Base-by-base conservation (phyloP, 2,888 invertebrate genomes). In the Patella ulyssiponensis region DNA sequence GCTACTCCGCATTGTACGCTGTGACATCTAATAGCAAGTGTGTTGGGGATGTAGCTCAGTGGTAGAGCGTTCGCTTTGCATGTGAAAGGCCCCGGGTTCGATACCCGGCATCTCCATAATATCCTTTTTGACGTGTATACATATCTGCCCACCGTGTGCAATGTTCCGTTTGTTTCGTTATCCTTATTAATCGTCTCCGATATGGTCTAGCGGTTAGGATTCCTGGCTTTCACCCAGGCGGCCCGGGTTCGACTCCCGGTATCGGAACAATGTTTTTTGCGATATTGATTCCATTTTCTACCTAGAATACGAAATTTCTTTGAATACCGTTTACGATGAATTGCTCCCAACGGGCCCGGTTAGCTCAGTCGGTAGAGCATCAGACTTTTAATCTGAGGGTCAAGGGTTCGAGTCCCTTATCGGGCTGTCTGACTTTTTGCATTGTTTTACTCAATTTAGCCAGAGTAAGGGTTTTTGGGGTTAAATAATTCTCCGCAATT, bases 81-180 rank as follows among this genome's bases (percentile, higher is more conserved):
- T 82, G 82, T 82, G 81, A 82, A 81, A 82, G 82, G 82, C 82
- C 82, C 82, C 81, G 82, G 80, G 81, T 82, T 82, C 82, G 81
- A 82, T 81, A 78, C 82, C 82, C 81, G 80, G 82, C 82, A 80
- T 81, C 82, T 81, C 82, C 81, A 81, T 58, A 9, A 44, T 7
- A 44, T 9, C 7, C 44, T 44, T 44, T 44, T 44, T 44, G 44
- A 44, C 44, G 27, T 3, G 27, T 27, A 27, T 27, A 27, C 3
- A 27, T 27, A 27, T 3, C 27, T 3, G 3, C 2, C 27, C 27
- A 27, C 27, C 27, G 3, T 27, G 27, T 27, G 27, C 27, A 27
- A 27, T 27, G 27, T 27, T 27, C 27, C 27, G 27, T 27, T 27
- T 27, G 27, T 27, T 27, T 27, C 2, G 27, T 27, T 3, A 27